Evolutionary conservation across 2,113 vertebrate species (phyloP).

Genomic region (Narcine bancroftii): DNA sequence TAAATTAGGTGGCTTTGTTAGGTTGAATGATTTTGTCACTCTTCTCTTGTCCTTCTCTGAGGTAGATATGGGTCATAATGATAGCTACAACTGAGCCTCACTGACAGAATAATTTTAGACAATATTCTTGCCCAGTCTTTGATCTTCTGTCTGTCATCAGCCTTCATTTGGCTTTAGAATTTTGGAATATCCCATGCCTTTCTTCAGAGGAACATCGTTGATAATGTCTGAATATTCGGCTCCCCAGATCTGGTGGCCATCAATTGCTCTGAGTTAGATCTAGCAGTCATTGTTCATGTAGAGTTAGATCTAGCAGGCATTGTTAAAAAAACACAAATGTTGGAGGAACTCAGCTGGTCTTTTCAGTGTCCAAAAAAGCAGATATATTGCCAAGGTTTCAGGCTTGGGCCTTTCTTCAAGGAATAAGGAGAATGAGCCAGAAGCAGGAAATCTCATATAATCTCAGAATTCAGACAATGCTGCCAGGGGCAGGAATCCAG

Average conservation of each 20-base stretch:
- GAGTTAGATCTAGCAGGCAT: too few relatives aligned
- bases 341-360: too few relatives aligned
- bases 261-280: neutral
- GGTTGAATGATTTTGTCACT: slow-evolving; percentile 39
- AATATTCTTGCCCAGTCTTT: slow-evolving; percentile 41
- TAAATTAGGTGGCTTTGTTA: slow-evolving; percentile 31
- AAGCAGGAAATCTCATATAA: too few relatives aligned
- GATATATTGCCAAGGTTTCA: too few relatives aligned
- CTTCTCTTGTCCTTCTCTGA: slow-evolving; percentile 32
- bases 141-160: slow-evolving; percentile 45
- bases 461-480: too few relatives aligned
- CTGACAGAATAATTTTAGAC: slow-evolving; percentile 49
- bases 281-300: too few relatives aligned
- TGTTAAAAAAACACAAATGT: too few relatives aligned
- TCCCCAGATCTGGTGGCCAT: neutral
- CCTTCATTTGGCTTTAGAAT: slow-evolving; percentile 46
- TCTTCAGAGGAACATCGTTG: slow-evolving; percentile 39
- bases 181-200: neutral
- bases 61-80: slow-evolving; percentile 40
- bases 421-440: too few relatives aligned
- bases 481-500: too few relatives aligned
- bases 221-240: slow-evolving; percentile 24
- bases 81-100: slow-evolving; percentile 45
- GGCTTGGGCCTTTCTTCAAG: too few relatives aligned
- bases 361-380: too few relatives aligned